Conservation (phyloP, 2,113 vertebrate species). For the Sinocyclocheilus grahami region DNA sequence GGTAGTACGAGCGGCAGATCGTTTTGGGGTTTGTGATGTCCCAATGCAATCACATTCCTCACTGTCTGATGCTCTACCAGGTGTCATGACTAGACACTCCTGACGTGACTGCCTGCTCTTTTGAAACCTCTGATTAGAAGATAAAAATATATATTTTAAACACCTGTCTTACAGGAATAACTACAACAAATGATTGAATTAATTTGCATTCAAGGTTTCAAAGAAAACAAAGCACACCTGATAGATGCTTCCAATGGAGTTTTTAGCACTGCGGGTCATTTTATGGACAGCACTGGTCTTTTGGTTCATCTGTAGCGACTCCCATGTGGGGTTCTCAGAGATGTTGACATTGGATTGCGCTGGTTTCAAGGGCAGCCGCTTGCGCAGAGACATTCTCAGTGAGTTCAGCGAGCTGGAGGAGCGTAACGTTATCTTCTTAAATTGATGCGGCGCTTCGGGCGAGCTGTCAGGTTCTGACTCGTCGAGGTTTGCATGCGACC, state of each 20-base stretch:
- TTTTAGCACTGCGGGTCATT: slow-evolving; percentile 81
- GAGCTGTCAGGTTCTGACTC: slow-evolving; percentile 77
- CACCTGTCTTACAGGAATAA: background rate
- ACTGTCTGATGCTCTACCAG: slow-evolving; percentile 61
- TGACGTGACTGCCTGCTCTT: slow-evolving; percentile 75
- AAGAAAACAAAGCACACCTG: slow-evolving; percentile 74
- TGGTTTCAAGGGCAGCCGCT: slow-evolving; percentile 78
- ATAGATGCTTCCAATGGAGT: slow-evolving; percentile 78
- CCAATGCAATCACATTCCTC: slow-evolving; percentile 60
- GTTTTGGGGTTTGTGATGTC: slow-evolving; percentile 65
- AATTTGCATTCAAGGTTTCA: background rate
- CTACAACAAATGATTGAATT: background rate
- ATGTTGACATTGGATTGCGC: slow-evolving; percentile 76
- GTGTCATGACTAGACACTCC: slow-evolving; percentile 70
- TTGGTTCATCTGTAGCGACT: slow-evolving; percentile 72
- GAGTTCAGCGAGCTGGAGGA: slow-evolving; percentile 78
- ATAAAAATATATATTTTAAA: background rate
- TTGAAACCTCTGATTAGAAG: slow-evolving; percentile 80
- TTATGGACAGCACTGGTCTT: slow-evolving; percentile 69
- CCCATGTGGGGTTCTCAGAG: slow-evolving; percentile 73
- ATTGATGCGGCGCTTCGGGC: slow-evolving; percentile 67
- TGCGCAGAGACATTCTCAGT: slow-evolving; percentile 83
- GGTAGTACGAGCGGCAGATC: slow-evolving; percentile 51
- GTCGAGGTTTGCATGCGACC: slow-evolving; percentile 77
- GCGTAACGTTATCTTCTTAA: slow-evolving; percentile 68